Base-by-base conservation (phyloP, 2,888 invertebrate species). In the Caenorhabditis doughertyi region DNA sequence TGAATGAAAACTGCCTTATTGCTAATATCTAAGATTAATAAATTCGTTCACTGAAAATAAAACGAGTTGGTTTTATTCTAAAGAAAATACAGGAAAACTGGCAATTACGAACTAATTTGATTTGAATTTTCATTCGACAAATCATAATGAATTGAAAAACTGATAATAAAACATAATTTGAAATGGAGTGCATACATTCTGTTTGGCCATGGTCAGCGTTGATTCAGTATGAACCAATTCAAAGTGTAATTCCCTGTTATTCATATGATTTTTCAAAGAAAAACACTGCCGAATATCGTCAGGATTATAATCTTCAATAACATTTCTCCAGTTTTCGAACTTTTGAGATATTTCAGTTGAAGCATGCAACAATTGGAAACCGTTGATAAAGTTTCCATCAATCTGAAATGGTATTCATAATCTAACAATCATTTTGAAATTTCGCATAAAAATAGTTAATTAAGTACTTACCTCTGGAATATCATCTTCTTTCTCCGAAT, bases 111-210 rank as follows among this genome's bases (percentile, higher is more conserved):
- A n/a, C n/a, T n/a, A n/a, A n/a, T n/a, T n/a, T n/a, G n/a, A n/a
- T n/a, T n/a, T n/a, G n/a, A n/a, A n/a, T n/a, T n/a, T n/a, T n/a
- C n/a, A n/a, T n/a, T n/a, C n/a, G 39, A 9, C 9, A 11, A 13
- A 3, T 58, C 23, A 58, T 7, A 21, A 39, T 13, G 23, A 3
- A 58, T n/a, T 39, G 21, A 58, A 58, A 2, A 23, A 18, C 13
- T 39, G 18, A 21, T 58, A 39, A 58, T 58, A 58, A 16, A 58
- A 58, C 35, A 58, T 21, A 39, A 13, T 58, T 23, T 58, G 58
- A 39, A 58, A 58, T 13, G 58, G 58, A 13, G 35, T 58, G 23
- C 21, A 58, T 11, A 23, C 2, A 58, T 58, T 58, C 5, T 32
- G 35, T 39, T 23, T 35, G 0, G 58, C 58, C 13, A 39, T 13